Percentiles rank a stretch among this genome's conserved stretches.
phyloP scores from a whole-genome alignment of 2,797 vertebrate species.

The Clarias platycephalus region DNA sequence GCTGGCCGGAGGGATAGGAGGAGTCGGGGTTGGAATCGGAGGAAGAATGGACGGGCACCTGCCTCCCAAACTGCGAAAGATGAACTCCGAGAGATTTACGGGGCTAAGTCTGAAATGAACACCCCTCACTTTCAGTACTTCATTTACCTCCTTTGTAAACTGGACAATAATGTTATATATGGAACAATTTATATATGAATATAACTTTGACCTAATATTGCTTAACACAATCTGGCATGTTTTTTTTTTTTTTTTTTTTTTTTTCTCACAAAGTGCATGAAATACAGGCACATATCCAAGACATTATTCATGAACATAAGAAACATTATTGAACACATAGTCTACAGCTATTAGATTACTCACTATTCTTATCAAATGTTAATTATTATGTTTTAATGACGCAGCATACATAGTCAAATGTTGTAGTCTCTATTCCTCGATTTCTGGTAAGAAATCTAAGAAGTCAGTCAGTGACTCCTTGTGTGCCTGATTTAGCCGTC shows the following conservation, averaged over 20 bases:
- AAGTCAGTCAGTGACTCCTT: neutral
- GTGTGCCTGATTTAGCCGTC: constrained; percentile 31
- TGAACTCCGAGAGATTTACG: constrained; percentile 98
- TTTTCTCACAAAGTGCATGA: constrained; percentile 49
- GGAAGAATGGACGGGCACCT: constrained; percentile 93
- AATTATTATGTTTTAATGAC: constrained; percentile 9
- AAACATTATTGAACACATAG: constrained; percentile 31
- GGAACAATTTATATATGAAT: constrained; percentile 65
- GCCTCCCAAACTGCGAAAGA: constrained; percentile 96
- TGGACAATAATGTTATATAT: constrained; percentile 42
- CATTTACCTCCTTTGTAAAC: constrained; percentile 48
- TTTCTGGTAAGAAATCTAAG: neutral
- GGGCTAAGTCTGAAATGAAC: constrained; percentile 60
- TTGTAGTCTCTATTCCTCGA: constrained; percentile 8
- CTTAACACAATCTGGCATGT: constrained; percentile 85
- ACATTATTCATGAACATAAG: constrained; percentile 20
- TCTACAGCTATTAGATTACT: constrained; percentile 36
- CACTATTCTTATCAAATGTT: constrained; percentile 18
- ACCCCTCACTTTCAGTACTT: constrained; percentile 20
- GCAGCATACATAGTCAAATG: constrained; percentile 8
- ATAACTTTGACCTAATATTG: constrained; percentile 41
- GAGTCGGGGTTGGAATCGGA: constrained; percentile 64
- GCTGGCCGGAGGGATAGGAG: constrained; percentile 84
- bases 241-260: constrained; percentile 42
- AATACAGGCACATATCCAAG: constrained; percentile 33